Conservation (phyloP, 1,140 invertebrate genomes). For the Diorhabda elongata region DNA sequence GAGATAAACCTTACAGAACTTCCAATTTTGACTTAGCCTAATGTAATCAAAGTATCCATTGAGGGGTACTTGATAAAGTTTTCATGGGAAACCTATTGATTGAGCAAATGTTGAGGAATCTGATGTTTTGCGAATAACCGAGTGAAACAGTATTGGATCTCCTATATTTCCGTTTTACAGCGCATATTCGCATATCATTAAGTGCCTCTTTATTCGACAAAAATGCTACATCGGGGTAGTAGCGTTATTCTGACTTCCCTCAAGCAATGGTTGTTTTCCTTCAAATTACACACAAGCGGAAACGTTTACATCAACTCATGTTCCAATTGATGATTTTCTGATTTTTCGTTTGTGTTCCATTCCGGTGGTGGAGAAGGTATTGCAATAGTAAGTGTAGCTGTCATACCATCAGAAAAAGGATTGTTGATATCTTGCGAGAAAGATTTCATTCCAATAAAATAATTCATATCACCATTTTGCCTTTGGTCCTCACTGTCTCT, state of each 20-base stretch:
- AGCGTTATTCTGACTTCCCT: not conserved
- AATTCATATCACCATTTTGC: not conserved
- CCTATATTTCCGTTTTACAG: not conserved
- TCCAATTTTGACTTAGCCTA: too few relatives aligned
- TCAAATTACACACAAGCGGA: not conserved
- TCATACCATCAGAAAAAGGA: not conserved
- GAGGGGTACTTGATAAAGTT: not conserved
- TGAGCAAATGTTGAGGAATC: not conserved
- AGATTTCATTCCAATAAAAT: not conserved
- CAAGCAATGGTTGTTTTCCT: not conserved
- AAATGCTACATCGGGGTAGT: not conserved
- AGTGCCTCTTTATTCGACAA: constrained; percentile 1
- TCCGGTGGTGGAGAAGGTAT: not conserved
- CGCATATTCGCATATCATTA: not conserved
- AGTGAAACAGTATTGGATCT: not conserved
- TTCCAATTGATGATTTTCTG: not conserved
- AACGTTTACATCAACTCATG: not conserved
- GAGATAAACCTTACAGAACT: too few relatives aligned
- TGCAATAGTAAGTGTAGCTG: not conserved
- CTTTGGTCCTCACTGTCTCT: not conserved
- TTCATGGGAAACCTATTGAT: not conserved
- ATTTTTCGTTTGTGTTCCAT: not conserved
- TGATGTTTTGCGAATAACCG: too few relatives aligned
- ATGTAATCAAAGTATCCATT: not conserved
- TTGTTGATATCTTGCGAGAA: not conserved